phyloP scores from a whole-genome alignment of 2,888 invertebrate species.

The Schizaphis graminum region DNA sequence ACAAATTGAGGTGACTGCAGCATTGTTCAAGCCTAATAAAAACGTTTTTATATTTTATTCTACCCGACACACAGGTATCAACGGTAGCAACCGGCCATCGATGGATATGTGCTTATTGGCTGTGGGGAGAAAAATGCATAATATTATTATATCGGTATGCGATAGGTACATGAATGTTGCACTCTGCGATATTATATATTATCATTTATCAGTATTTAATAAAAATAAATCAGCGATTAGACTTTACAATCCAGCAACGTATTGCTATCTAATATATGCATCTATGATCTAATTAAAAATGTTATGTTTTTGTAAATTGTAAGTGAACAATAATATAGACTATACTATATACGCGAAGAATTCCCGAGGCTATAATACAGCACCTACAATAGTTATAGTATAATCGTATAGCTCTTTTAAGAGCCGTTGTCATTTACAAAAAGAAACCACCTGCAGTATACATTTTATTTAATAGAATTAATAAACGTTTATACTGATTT shows the following conservation, averaged over 20 bases:
- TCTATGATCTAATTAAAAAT: background rate
- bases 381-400: background rate
- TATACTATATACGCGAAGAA: background rate
- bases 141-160: background rate
- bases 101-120: background rate
- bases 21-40: background rate
- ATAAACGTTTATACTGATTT: background rate
- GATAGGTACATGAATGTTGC: background rate
- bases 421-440: background rate
- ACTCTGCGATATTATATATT: too few relatives aligned
- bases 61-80: background rate
- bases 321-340: background rate
- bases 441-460: background rate
- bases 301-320: slow-evolving; percentile 12
- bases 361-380: background rate
- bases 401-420: slow-evolving; percentile 15
- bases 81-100: background rate
- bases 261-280: background rate
- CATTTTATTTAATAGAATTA: background rate
- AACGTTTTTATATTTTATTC: background rate
- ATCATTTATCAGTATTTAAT: too few relatives aligned
- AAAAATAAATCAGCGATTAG: too few relatives aligned
- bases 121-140: background rate
- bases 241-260: too few relatives aligned
- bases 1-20: background rate